Percentiles rank a stretch among this genome's conserved stretches.
Conservation (phyloP, 2,113 vertebrate genomes). For the Paedocypris sp. region DNA sequence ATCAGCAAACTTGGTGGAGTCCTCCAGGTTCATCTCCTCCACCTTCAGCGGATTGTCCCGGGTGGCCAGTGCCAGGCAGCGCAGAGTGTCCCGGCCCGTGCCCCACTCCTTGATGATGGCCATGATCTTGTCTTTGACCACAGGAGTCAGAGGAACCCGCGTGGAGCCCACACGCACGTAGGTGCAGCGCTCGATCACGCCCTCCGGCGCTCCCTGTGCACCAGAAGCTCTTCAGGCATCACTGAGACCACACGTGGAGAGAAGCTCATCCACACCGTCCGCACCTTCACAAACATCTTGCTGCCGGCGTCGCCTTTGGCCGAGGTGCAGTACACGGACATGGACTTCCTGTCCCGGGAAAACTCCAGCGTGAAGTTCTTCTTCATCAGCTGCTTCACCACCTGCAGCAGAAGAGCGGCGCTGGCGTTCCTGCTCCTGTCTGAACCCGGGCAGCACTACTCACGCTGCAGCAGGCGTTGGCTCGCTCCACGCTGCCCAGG, state of each 20-base stretch:
- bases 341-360: slow-evolving; percentile 89
- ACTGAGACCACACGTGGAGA: too few species aligned
- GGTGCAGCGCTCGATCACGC: slow-evolving; percentile 81
- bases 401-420: slow-evolving; percentile 48
- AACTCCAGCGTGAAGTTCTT: slow-evolving; percentile 90
- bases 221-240: too few species aligned
- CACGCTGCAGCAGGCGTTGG: slow-evolving; percentile 81
- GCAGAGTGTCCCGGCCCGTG: slow-evolving; percentile 79
- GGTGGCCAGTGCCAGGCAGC: slow-evolving; percentile 84
- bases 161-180: slow-evolving; percentile 81
- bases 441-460: slow-evolving; percentile 35
- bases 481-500: slow-evolving; percentile 74
- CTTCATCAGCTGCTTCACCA: slow-evolving; percentile 85
- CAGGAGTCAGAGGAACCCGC: slow-evolving; percentile 67
- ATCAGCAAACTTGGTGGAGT: slow-evolving; percentile 65
- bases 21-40: slow-evolving; percentile 81
- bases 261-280: too few species aligned
- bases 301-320: slow-evolving; percentile 74
- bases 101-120: slow-evolving; percentile 82
- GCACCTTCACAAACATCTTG: slow-evolving; percentile 87
- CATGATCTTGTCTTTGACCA: slow-evolving; percentile 71
- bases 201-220: slow-evolving; percentile 65
- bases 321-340: slow-evolving; percentile 85
- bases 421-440: not conserved
- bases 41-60: slow-evolving; percentile 71